Base-by-base conservation (phyloP, 1,140 invertebrate genomes). In the Conus betulinus region DNA sequence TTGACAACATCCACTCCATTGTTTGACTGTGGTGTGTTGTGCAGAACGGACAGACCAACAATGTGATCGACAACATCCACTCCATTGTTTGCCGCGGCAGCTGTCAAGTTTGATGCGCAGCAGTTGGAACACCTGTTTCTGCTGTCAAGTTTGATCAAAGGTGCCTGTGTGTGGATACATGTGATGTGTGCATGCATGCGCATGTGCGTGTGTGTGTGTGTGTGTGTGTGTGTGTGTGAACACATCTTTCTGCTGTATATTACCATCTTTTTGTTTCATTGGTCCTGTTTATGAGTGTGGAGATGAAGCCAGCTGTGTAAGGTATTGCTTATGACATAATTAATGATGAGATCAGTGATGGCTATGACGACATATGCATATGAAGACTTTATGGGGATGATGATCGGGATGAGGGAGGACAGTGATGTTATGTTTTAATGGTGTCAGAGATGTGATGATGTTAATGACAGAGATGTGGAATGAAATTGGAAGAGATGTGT, bases 51-150 rank as follows among this genome's bases (percentile, higher is more conserved):
- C 95, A 96, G 90, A 95, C 95, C 63, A 94, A 94, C 88, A 95
- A 96, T 90, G 95, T 96, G 55, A 95, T 96, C 23, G 96, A 96
- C 91, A 96, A 96, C 92, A 95, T 96, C 63, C 95, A 96, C 92
- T 94, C 95, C 55, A 95, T 96, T 76, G 95, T 96, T 60, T 87
- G 95, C 95, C 82, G 95, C 96, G 60, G 96, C 96, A 76, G 95
- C 96, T 17, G 94, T 95, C 20, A 96, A 96, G 91, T 96, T 96
- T 93, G 95, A 94, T 88, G 88, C 94, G 3, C 92, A 94, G 10
- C 96, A 96, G 88, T 94, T 96, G 89, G 95, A 96, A 88, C 94
- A 96, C 92, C 91, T 96, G 0, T 93, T 96, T 51, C 88, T 91
- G 15, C 93, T 96, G 17, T n/a, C n/a, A n/a, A n/a, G n/a, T n/a